Evolutionary conservation across 2,113 vertebrate species (phyloP), one percentile per base, ranked within the genome.

Genomic region (Leucopsar rothschildi): DNA sequence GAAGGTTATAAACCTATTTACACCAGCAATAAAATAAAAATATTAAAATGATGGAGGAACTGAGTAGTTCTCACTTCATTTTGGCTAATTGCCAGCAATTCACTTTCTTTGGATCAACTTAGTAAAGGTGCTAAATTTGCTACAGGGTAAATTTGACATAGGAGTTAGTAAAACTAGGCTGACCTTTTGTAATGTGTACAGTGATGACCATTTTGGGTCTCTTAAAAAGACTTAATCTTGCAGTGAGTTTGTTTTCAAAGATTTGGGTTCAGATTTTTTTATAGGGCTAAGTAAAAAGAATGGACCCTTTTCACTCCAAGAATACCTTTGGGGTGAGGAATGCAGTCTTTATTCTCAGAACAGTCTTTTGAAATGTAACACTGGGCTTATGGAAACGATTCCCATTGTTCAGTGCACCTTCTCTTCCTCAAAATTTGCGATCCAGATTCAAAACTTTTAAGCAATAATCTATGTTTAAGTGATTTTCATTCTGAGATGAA

Each of bases 1-100:
- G 96, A 97, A 98, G 94, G 96, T 97, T 98, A 94, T 94, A 98
- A 98, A 95, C 93, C 94, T 97, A 97, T 97, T 97, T 98, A 95
- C 79, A 84, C 80, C 94, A 95, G 92, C 93, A 92, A 70, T 96
- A 96, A 97, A 87, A 80, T 65, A 35, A 42, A 95, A 93, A 88
- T 82, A 95, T 96, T 96, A 97, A 96, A 98, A 96, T 92, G 71
- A 96, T 86, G 56, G 55, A 87, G 64, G 56, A 95, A 96, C 65
- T 84, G 71, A 92, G 56, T 71, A 92, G 88, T 53, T 55, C 69
- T 95, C 59, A 92, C 91, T 95, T 93, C 29, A 71, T 91, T 94
- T 88, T 89, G 88, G 79, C 56, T 70, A 84, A 86, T 92, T 95
- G 50, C 85, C 88, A 91, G 29, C 35, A 75, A 81, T 72, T 93